phyloP scores from a whole-genome alignment of 2,888 invertebrate species.

The Metopia argyrocephala region DNA sequence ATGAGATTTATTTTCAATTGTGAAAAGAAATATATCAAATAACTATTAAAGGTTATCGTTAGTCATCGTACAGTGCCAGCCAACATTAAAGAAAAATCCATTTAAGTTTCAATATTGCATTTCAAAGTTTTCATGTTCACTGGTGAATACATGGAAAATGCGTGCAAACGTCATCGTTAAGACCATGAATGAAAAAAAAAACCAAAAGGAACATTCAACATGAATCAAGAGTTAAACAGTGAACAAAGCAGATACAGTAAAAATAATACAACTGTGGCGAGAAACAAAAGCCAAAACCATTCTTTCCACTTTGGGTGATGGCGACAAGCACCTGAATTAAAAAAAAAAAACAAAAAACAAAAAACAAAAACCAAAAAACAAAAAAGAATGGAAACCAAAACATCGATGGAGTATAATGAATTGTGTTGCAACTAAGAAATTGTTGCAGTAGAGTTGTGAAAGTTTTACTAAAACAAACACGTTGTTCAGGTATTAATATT shows the following conservation, averaged over 20 bases:
- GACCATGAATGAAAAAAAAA: not conserved
- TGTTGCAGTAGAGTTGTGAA: no score
- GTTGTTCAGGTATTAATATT: no score
- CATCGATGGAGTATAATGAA: no score
- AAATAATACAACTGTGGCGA: not conserved
- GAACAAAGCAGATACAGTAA: conserved; percentile 1
- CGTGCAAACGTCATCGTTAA: conserved; percentile 1
- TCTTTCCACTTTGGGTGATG: conserved; percentile 3
- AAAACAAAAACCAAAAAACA: not conserved
- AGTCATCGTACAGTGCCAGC: not conserved
- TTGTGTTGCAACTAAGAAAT: no score
- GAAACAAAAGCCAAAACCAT: not conserved
- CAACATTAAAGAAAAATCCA: conserved; percentile 2
- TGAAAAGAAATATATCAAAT: not conserved
- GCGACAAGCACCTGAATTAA: not conserved
- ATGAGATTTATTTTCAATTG: no score
- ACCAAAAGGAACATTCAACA: not conserved
- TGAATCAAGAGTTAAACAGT: conserved; percentile 22
- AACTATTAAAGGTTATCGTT: conserved; percentile 24
- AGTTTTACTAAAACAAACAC: no score
- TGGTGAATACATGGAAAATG: conserved; percentile 33
- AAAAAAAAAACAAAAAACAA: not conserved
- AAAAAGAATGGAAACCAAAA: not conserved
- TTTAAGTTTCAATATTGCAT: conserved; percentile 24
- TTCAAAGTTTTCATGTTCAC: conserved; percentile 26